A percentile compares a stretch with the other conserved stretches of the same genome.
Conservation (phyloP, 2,113 vertebrate genomes). For the Aptenodytes forsteri region DNA sequence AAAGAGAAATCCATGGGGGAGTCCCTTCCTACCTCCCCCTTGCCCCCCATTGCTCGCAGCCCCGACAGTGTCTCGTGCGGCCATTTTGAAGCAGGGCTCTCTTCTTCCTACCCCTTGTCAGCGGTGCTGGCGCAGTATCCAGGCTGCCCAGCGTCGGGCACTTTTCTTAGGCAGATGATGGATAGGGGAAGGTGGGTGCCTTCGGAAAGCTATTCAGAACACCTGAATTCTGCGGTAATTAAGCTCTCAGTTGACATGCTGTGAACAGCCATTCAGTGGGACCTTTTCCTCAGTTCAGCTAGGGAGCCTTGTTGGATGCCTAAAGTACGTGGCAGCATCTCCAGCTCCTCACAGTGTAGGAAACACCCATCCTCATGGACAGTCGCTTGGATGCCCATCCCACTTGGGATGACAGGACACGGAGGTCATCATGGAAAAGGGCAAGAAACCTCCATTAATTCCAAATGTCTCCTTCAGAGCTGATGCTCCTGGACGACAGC, state of each 20-base stretch:
- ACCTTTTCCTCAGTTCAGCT: not conserved
- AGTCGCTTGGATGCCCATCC: fast-evolving
- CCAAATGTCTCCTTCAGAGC: not conserved
- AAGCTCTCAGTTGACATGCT: not conserved
- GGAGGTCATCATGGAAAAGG: not conserved
- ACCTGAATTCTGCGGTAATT: not conserved
- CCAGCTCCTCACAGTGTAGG: not conserved
- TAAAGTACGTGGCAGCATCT: not conserved
- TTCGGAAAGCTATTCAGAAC: not conserved
- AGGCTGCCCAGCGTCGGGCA: not conserved
- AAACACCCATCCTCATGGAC: not conserved
- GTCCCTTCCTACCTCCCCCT: not conserved
- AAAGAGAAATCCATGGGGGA: not conserved
- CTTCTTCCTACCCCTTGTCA: not conserved
- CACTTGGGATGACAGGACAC: not conserved
- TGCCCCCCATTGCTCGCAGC: fast-evolving
- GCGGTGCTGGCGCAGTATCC: not conserved
- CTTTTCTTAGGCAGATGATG: not conserved
- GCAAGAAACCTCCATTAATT: not conserved
- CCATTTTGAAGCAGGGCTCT: fast-evolving
- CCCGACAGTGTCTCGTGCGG: fast-evolving
- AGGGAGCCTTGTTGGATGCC: not conserved
- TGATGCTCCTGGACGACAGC: not conserved
- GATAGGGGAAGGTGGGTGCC: not conserved
- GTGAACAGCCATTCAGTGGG: not conserved